phyloP scores from a whole-genome alignment of 1,140 invertebrate genomes.

The Drosophila ficusphila region DNA sequence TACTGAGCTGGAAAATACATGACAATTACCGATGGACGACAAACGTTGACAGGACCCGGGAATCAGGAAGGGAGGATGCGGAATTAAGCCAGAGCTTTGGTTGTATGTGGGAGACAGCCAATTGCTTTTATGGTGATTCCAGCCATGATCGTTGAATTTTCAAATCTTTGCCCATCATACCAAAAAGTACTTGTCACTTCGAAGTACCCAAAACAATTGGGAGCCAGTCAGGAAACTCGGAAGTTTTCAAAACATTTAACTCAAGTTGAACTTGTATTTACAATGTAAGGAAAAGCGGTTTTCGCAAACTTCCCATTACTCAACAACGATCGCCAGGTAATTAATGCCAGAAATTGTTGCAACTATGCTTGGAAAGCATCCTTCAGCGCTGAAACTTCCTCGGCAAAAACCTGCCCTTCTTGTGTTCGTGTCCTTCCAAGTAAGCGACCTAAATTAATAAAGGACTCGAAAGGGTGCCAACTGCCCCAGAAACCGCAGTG shows the following conservation, averaged over 20 bases:
- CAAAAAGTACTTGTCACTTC: not conserved
- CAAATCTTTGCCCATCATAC: not conserved
- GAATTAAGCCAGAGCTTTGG: not conserved
- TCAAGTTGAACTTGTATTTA: too few relatives aligned
- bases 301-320: not conserved
- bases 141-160: slow-evolving; percentile 20
- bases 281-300: not conserved
- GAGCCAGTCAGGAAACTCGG: not conserved
- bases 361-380: slow-evolving; percentile 23
- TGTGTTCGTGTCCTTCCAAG: not conserved
- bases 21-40: slow-evolving; percentile 29
- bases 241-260: not conserved
- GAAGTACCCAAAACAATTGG: not conserved
- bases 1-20: slow-evolving; percentile 50
- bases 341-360: slow-evolving; percentile 59
- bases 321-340: slow-evolving; percentile 10
- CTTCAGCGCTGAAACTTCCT: slow-evolving; percentile 21
- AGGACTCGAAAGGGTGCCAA: slow-evolving; percentile 9
- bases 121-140: not conserved
- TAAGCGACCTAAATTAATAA: slow-evolving; percentile 50
- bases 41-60: not conserved
- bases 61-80: not conserved
- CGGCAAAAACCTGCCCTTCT: not conserved
- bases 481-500: slow-evolving; percentile 1
- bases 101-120: not conserved